Conservation (phyloP, 2,797 vertebrate species). For the Spea hammondii region DNA sequence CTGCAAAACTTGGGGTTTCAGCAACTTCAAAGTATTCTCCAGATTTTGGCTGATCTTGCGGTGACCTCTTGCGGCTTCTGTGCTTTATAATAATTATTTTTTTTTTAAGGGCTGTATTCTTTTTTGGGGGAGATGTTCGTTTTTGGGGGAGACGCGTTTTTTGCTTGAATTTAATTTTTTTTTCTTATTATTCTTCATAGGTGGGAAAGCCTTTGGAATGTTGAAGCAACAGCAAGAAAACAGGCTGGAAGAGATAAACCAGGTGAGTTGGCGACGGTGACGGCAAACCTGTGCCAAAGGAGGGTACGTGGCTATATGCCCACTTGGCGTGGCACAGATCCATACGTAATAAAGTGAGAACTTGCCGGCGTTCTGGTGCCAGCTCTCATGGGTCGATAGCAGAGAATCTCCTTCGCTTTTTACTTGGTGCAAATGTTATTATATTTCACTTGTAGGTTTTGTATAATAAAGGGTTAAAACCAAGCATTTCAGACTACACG, state of each 20-base stretch:
- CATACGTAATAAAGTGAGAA: neutral
- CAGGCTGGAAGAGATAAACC: constrained; percentile 81
- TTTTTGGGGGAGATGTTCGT: neutral
- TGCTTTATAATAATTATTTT: neutral
- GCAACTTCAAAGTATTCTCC: neutral
- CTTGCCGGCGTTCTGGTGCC: no score
- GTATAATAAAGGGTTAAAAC: no score
- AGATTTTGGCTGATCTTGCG: neutral
- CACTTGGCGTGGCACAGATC: neutral
- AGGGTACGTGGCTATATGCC: neutral
- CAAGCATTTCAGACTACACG: no score
- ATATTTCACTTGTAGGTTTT: no score
- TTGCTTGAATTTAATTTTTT: neutral
- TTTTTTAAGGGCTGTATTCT: neutral
- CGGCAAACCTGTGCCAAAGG: neutral
- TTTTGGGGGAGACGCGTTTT: neutral
- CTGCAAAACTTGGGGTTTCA: neutral
- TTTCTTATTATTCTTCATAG: constrained; percentile 49
- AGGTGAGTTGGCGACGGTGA: constrained; percentile 68
- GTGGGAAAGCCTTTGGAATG: constrained; percentile 84
- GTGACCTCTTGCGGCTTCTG: neutral
- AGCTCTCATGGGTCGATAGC: no score
- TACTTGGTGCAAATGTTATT: no score
- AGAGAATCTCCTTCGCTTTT: no score
- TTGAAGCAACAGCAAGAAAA: constrained; percentile 82